Evolutionary conservation across 2,888 invertebrate species (phyloP).

Genomic region (Muscina levida): DNA sequence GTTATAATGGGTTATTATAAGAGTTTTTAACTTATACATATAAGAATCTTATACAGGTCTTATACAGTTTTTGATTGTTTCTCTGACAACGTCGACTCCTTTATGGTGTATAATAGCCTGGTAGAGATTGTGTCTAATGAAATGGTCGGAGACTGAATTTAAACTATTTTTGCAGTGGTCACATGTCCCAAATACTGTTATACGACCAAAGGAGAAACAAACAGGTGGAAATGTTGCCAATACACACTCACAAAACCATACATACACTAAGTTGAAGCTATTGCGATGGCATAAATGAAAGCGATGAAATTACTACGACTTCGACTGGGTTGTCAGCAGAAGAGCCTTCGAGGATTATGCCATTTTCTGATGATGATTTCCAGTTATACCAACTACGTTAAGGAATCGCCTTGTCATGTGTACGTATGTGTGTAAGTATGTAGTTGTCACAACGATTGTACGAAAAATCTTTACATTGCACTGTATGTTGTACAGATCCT

Average conservation of each 20-base stretch:
- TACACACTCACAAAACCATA: not conserved
- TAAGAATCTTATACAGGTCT: no score
- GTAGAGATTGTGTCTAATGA: no score
- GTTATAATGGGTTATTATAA: no score
- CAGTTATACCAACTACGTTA: constrained; percentile 16
- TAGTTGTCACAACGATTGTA: not conserved
- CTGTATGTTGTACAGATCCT: not conserved
- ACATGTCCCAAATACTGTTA: no score
- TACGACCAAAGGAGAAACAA: not conserved
- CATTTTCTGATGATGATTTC: constrained; percentile 46
- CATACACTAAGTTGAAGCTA: constrained; percentile 29
- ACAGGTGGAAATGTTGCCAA: constrained; percentile 58
- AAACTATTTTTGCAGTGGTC: no score
- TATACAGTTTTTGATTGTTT: no score
- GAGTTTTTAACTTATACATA: no score
- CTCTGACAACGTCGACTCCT: no score
- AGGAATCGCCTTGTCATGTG: no score
- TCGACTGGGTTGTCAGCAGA: constrained; percentile 14
- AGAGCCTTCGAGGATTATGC: constrained; percentile 65
- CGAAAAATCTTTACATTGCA: not conserved
- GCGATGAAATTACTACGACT: constrained; percentile 23
- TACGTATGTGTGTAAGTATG: constrained; percentile 12
- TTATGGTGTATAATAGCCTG: no score
- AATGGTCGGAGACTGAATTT: no score
- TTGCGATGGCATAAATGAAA: constrained; percentile 14